Conservation (phyloP, 2,888 invertebrate genomes). For the Smittia aterrima region DNA sequence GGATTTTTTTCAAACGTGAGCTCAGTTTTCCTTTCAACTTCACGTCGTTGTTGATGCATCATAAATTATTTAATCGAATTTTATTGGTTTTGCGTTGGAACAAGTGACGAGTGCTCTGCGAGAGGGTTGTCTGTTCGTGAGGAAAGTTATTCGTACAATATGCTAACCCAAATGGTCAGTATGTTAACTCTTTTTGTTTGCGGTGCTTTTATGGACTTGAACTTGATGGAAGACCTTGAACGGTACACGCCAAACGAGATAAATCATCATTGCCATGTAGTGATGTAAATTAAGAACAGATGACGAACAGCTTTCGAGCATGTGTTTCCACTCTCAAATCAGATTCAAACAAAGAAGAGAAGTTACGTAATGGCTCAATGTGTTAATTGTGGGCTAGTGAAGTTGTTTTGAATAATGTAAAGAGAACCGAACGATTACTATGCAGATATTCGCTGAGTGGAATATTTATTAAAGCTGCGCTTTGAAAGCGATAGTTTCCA, state of each 20-base stretch:
- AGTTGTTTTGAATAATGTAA: not conserved
- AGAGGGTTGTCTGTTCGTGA: too few relatives aligned
- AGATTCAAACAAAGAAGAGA: too few relatives aligned
- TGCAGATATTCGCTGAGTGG: not conserved
- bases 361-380: too few relatives aligned
- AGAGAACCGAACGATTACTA: not conserved
- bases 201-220: not conserved
- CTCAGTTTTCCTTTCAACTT: not conserved
- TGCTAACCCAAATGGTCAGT: too few relatives aligned
- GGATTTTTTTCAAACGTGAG: not conserved
- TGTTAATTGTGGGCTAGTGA: not conserved
- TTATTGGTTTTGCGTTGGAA: too few relatives aligned
- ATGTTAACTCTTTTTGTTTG: too few relatives aligned
- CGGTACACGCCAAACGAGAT: not conserved
- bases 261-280: not conserved
- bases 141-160: too few relatives aligned
- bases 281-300: not conserved
- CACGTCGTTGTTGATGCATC: not conserved
- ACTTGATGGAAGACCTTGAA: slow-evolving; percentile 11
- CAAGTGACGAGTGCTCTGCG: too few relatives aligned
- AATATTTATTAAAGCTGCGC: not conserved
- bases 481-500: not conserved
- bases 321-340: not conserved
- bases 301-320: not conserved
- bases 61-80: not conserved